These are phyloP conservation scores for Molanna angustata DNA, from an alignment of 2,888 invertebrate species.

Conservation along the genomic window DNA sequence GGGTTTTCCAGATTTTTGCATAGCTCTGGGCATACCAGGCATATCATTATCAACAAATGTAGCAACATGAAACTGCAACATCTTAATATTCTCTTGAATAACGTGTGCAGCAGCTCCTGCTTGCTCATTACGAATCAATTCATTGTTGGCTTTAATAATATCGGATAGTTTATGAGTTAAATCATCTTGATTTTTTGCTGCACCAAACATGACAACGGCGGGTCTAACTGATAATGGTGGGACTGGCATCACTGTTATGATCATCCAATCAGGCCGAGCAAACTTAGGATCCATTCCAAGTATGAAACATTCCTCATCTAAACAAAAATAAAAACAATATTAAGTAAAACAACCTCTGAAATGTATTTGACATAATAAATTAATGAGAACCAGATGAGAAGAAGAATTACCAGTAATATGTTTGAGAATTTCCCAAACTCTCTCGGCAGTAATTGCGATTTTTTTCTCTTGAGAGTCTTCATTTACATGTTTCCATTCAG, in stretches of 20 bases:
- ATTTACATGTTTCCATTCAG: conserved; percentile 98
- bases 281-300: conserved; percentile 96
- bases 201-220: conserved; percentile 99
- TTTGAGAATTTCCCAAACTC: conserved; percentile 96
- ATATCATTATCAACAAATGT: conserved; percentile 98
- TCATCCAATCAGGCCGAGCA: conserved; percentile 99
- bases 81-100: conserved; percentile 92
- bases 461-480: conserved; percentile 98
- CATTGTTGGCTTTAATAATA: conserved; percentile 97
- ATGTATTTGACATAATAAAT: neutral
- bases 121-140: conserved; percentile 90
- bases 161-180: conserved; percentile 98
- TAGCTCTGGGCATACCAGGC: conserved; percentile 96
- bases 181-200: conserved; percentile 98
- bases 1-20: conserved; percentile 99
- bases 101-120: conserved; percentile 98
- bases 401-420: conserved; percentile 74
- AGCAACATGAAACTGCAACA: conserved; percentile 98
- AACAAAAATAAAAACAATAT: conserved; percentile 1
- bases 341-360: neutral
- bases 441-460: conserved; percentile 88
- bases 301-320: conserved; percentile 93
- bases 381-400: too few species aligned
- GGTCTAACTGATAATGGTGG: conserved; percentile 95
- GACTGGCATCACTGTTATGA: conserved; percentile 94